Base-by-base conservation (phyloP, 1,140 invertebrate species). In the Riptortus pedestris region DNA sequence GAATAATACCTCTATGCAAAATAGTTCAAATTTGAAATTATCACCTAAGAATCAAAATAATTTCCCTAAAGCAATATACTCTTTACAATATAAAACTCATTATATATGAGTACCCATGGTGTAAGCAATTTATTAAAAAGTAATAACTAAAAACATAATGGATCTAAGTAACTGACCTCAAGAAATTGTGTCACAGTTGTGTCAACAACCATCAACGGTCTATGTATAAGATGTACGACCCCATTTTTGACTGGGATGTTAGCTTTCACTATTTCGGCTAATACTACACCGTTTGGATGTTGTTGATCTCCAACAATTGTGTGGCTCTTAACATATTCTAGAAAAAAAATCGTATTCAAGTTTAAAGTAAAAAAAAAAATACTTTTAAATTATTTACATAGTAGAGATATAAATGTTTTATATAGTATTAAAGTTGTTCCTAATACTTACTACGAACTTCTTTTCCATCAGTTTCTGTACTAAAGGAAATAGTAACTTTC, bases 241-340 rank as follows among this genome's bases (percentile, higher is more conserved):
- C 93, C 92, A 72, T 95, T 95, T 70, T 83, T 84, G 3, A 95
- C 88, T 0, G 92, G 91, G 67, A 96, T 94, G 74, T 96, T 94
- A n/a, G 85, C 86, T 73, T 85, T 85, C 1, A 93, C 82, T 63
- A 96, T 90, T 73, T 92, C 86, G 2, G 90, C 86, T 20, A 92
- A 70, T 3, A 94, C 91, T 4, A 90, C 87, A 14, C 91, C 92
- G 28, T 82, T 79, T 0, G 82, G 79, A 72, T 93, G 89, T 63
- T 80, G 83, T 0, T 79, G 73, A 70, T 91, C 87, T 11, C 87
- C 86, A n/a, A 85, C 73, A 5, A 88, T 73, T 0, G 90, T 94
- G 72, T 92, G 88, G 27, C 90, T 93, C 71, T 91, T 89, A 1
- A 93, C 88, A 72, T 88, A 91, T 72, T 85, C 91, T 93, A 75